Conservation (phyloP, 2,113 vertebrate species). For the Anoura caudifer region DNA sequence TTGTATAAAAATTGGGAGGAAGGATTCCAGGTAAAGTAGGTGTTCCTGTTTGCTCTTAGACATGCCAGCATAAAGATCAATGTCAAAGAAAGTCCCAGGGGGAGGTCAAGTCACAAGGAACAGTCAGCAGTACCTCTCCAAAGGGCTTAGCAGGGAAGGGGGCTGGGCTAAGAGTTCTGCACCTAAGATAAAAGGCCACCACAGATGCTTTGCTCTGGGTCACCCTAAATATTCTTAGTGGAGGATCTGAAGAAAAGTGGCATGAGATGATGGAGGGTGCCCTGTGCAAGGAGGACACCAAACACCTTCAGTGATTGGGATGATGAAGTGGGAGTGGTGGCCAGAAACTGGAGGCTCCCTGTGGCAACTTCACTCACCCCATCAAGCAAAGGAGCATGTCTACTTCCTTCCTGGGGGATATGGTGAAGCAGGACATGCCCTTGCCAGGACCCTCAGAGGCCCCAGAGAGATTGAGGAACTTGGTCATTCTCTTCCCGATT, state of each 20-base stretch:
- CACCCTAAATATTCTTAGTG: background rate
- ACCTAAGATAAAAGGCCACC: background rate
- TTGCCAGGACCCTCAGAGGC: background rate
- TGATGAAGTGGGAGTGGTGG: background rate
- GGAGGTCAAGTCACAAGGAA: background rate
- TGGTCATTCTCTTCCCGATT: background rate
- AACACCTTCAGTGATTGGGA: background rate
- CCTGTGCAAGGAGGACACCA: background rate
- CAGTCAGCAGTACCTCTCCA: background rate
- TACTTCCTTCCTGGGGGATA: background rate
- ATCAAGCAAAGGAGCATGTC: background rate
- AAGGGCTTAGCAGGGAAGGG: background rate
- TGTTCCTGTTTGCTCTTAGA: background rate
- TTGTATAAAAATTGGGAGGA: background rate
- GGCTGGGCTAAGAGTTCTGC: background rate
- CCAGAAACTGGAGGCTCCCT: background rate
- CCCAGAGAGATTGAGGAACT: background rate
- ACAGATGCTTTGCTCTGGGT: background rate
- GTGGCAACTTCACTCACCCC: background rate
- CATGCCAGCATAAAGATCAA: background rate
- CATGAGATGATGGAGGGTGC: background rate
- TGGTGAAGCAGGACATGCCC: background rate
- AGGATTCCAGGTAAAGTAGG: background rate
- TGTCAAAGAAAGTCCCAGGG: background rate
- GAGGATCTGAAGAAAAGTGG: background rate